Conservation (phyloP, 2,113 vertebrate species). For the Solea solea region DNA sequence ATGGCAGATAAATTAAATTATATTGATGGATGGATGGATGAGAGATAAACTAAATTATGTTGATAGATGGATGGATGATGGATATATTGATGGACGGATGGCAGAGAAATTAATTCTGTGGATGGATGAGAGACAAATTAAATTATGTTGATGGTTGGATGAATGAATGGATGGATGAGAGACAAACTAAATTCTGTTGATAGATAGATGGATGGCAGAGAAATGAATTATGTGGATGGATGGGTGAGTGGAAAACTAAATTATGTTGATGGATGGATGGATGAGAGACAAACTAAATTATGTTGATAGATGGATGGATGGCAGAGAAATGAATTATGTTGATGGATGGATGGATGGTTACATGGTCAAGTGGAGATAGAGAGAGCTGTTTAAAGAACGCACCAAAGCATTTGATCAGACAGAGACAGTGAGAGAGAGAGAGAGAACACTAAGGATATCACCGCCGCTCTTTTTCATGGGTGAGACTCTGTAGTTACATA, state of each 20-base stretch:
- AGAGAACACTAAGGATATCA: constrained; percentile 18
- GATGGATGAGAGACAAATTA: too few species aligned
- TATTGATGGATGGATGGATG: not conserved
- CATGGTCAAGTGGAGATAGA: not conserved
- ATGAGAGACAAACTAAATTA: not conserved
- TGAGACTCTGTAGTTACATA: constrained; percentile 40
- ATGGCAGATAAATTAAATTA: not conserved
- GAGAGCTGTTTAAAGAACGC: constrained; percentile 4
- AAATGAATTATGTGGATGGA: not conserved
- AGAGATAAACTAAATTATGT: not conserved
- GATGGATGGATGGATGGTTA: not conserved
- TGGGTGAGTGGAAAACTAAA: not conserved
- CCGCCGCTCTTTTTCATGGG: constrained; percentile 37
- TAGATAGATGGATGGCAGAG: not conserved
- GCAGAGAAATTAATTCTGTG: too few species aligned
- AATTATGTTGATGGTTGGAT: not conserved
- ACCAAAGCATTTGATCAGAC: constrained; percentile 18
- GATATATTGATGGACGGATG: not conserved
- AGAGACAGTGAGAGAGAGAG: constrained; percentile 3
- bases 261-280: not conserved
- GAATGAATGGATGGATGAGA: not conserved
- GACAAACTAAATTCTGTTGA: not conserved
- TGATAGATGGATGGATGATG: not conserved
- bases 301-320: not conserved
- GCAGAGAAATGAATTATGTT: not conserved